Percentiles rank a stretch among this genome's conserved stretches.
Conservation (phyloP, 2,113 vertebrate species). For the Lepus europaeus region DNA sequence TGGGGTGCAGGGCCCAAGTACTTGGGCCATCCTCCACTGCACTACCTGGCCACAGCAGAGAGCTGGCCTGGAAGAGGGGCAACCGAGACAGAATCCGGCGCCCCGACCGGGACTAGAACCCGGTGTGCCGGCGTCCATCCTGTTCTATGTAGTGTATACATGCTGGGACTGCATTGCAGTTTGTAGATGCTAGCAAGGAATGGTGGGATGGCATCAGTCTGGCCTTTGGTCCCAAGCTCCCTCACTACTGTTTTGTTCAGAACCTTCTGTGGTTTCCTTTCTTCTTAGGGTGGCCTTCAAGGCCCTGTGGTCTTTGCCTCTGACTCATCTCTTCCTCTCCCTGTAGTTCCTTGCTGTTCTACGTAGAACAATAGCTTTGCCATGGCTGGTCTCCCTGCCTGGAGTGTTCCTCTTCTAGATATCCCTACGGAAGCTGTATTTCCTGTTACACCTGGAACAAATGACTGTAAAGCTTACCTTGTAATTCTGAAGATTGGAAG, state of each 20-base stretch:
- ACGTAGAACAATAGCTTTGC: background rate
- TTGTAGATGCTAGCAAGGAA: too few relatives aligned
- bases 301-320: background rate
- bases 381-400: background rate
- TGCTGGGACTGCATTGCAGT: too few relatives aligned
- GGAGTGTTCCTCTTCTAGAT: background rate
- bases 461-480: background rate
- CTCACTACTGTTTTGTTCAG: background rate
- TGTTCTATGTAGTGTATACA: too few relatives aligned
- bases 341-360: background rate
- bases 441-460: background rate
- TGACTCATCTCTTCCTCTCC: background rate
- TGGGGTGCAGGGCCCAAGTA: too few relatives aligned
- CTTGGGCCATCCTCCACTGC: too few relatives aligned
- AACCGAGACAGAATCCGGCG: too few relatives aligned
- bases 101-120: too few relatives aligned
- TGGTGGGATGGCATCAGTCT: too few relatives aligned
- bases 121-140: too few relatives aligned
- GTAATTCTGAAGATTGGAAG: background rate
- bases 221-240: too few relatives aligned
- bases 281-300: background rate
- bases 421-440: background rate
- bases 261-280: conserved; percentile 29
- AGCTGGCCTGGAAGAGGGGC: too few relatives aligned
- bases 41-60: too few relatives aligned